These are phyloP conservation scores for Podargus strigoides DNA, from an alignment of 2,797 vertebrate species.

Conservation along the genomic window DNA sequence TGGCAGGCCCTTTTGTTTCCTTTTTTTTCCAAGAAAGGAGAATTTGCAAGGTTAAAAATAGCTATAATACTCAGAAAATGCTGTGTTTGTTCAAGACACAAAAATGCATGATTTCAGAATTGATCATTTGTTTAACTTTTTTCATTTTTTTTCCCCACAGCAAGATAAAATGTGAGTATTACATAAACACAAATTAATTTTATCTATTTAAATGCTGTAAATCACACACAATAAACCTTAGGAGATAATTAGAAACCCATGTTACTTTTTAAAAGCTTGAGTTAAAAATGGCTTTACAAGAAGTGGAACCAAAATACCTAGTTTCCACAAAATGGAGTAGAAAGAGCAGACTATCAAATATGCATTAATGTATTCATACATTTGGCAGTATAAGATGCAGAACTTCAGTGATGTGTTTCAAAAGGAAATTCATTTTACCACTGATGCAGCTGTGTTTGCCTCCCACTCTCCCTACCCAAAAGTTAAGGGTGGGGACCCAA, in stretches of 20 bases:
- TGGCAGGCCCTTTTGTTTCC: not conserved
- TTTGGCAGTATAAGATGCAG: not conserved
- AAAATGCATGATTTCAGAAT: not conserved
- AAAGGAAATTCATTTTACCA: not conserved
- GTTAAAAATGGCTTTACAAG: not conserved
- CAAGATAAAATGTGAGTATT: not conserved
- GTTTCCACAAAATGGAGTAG: not conserved
- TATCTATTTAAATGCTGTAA: not conserved
- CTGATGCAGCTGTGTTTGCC: not conserved
- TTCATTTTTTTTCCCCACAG: not conserved
- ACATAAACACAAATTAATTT: not conserved
- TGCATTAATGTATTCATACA: not conserved
- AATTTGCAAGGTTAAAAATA: not conserved
- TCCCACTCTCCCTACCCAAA: not conserved
- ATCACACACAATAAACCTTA: not conserved
- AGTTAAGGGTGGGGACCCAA: not conserved
- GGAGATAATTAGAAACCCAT: not conserved
- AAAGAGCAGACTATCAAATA: not conserved
- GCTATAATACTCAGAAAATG: not conserved
- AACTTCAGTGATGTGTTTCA: not conserved
- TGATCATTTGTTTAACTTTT: not conserved
- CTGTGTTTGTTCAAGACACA: not conserved
- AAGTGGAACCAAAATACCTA: not conserved
- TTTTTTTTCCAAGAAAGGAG: not conserved
- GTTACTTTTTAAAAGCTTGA: not conserved